Percentiles rank a stretch among this genome's conserved stretches.
Conservation (phyloP, 2,888 invertebrate species). For the Schizaphis graminum region DNA sequence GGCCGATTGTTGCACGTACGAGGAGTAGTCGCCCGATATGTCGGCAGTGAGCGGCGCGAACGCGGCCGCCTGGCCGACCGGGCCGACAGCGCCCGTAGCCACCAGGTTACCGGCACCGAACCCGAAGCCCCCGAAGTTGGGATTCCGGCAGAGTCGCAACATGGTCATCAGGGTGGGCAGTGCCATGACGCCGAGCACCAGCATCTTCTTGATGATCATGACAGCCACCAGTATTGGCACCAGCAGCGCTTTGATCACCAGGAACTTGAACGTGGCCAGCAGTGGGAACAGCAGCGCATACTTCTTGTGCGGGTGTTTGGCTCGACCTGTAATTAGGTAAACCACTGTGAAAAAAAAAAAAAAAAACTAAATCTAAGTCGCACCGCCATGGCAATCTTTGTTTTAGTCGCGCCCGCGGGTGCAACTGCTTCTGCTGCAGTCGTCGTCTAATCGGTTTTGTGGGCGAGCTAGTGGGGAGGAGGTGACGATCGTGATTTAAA, state of each 20-base stretch:
- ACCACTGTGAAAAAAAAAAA: conserved; percentile 42
- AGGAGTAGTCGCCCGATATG: conserved; percentile 66
- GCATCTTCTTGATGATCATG: conserved; percentile 78
- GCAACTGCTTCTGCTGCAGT: no score
- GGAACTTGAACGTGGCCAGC: conserved; percentile 67
- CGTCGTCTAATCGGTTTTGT: neutral
- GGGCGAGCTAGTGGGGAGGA: neutral
- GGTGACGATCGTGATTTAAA: neutral
- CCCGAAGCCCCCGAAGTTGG: conserved; percentile 40
- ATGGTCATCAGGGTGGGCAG: conserved; percentile 76
- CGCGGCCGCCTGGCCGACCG: conserved; percentile 60
- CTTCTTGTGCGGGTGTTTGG: conserved; percentile 66
- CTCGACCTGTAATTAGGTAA: conserved; percentile 65
- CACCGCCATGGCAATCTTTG: neutral
- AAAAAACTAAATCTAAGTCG: neutral
- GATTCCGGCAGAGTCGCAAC: conserved; percentile 66
- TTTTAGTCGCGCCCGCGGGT: neutral
- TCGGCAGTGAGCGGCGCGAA: conserved; percentile 65
- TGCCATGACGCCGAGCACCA: conserved; percentile 76
- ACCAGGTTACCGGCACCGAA: conserved; percentile 4
- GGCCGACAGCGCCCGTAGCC: conserved; percentile 42
- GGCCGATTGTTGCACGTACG: conserved; percentile 61
- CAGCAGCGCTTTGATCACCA: conserved; percentile 73
- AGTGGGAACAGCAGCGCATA: conserved; percentile 67
- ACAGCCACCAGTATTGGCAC: conserved; percentile 77